Evolutionary conservation across 2,797 vertebrate species (phyloP).

Genomic region (Anniella stebbinsi): DNA sequence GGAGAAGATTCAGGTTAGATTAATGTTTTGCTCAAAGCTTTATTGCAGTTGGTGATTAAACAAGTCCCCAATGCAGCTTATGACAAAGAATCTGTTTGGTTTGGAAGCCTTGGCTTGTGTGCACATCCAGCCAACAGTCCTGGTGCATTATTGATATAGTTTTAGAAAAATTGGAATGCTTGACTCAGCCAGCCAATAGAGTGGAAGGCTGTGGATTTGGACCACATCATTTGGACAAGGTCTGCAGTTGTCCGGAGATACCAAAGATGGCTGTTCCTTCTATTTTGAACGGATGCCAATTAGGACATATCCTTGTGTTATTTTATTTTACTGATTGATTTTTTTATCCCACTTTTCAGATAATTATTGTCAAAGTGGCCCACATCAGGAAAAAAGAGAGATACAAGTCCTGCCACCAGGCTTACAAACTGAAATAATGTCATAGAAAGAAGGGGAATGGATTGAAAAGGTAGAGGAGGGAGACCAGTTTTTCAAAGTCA

Average conservation of each 20-base stretch:
- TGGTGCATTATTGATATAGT: slow-evolving; percentile 20
- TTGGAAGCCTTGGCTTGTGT: slow-evolving; percentile 23
- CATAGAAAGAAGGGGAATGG: too few relatives aligned
- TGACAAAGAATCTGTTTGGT: slow-evolving; percentile 32
- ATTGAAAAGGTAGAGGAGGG: too few relatives aligned
- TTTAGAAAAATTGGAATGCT: neutral
- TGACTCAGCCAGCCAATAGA: slow-evolving; percentile 23
- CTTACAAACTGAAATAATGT: too few relatives aligned
- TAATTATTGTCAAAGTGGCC: too few relatives aligned
- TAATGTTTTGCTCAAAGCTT: neutral
- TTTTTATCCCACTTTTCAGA: too few relatives aligned
- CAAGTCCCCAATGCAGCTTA: slow-evolving; percentile 38
- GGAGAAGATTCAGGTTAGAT: neutral
- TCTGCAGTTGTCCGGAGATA: neutral
- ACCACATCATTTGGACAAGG: slow-evolving; percentile 3
- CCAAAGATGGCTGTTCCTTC: neutral
- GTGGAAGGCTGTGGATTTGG: neutral
- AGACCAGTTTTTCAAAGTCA: too few relatives aligned
- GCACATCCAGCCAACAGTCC: slow-evolving; percentile 16
- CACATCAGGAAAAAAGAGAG: too few relatives aligned
- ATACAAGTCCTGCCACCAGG: too few relatives aligned
- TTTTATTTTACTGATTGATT: too few relatives aligned
- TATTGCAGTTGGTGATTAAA: neutral
- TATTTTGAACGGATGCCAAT: fast-evolving
- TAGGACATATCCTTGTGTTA: neutral